Evolutionary conservation across 1,140 invertebrate genomes (phyloP), one percentile per base, ranked within the genome.

Genomic region (Akabosia matsudoensis): DNA sequence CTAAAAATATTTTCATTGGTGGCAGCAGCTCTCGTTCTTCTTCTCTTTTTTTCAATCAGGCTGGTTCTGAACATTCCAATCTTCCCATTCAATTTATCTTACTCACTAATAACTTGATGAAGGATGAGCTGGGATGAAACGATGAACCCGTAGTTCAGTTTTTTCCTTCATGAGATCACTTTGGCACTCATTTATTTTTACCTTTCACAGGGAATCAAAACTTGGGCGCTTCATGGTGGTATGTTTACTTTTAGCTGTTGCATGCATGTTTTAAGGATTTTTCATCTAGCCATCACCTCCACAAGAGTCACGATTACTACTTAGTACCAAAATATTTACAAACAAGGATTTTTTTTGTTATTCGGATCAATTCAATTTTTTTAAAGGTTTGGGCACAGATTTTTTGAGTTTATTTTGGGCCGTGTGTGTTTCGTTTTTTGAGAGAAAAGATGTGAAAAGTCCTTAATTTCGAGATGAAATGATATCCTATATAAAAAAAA

Each of bases 1-100:
- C 31, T 31, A 30, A 30, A 28, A 13, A 30, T 24, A 31, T 67
- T 4, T 30, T 67, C 61, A 67, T 67, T 67, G 13, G 26, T 10
- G 10, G 14, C 18, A 10, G 10, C n/a, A 56, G 22, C 54, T 16
- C 22, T 56, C 54, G 3, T 16, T 56, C 54, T 10, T 45, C 37
- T 45, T 45, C 37, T 18, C 18, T 61, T 61, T 61, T 22, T 30
- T 67, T 31, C 24, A 67, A 67, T 67, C 61, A 67, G 10, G 24
- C n/a, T 67, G 24, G 18, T 10, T 45, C 18, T 7, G 18, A n/a
- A 61, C 14, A 61, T 61, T 61, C 54, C 54, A 61, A 61, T 61
- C 14, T 61, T 61, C 54, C 24, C 54, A 61, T 61, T 61, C 54
- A 61, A 61, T 61, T 45, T 45, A 45, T 45, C 24, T 61, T 61